Evolutionary conservation across 2,888 invertebrate genomes (phyloP).

Genomic region (Byasa hedistus): DNA sequence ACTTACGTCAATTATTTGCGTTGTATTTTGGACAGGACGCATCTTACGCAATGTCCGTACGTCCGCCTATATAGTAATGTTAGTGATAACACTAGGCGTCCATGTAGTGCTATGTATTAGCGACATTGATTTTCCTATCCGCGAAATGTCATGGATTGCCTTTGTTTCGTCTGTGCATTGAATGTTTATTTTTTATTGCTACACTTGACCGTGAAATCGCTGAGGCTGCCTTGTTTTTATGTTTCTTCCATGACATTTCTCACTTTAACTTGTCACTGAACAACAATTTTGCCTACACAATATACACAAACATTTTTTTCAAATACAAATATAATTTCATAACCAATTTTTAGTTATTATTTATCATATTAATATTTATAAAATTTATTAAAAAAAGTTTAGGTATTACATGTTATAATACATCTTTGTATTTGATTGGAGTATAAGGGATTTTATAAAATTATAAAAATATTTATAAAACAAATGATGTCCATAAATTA

Average conservation of each 20-base stretch:
- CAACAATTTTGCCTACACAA: constrained; percentile 13
- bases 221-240: constrained; percentile 59
- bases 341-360: no score
- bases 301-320: neutral
- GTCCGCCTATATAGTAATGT: constrained; percentile 32
- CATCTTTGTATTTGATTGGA: no score
- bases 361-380: no score
- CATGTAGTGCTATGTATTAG: constrained; percentile 22
- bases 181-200: constrained; percentile 67
- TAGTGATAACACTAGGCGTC: constrained; percentile 32
- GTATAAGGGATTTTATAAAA: no score
- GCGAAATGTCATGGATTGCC: constrained; percentile 56
- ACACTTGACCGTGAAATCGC: constrained; percentile 75
- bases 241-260: constrained; percentile 44
- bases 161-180: constrained; percentile 61
- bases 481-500: neutral
- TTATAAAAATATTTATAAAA: neutral
- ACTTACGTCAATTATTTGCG: constrained; percentile 77
- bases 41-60: constrained; percentile 71
- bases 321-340: neutral
- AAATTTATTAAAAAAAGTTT: no score
- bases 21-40: constrained; percentile 66
- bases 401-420: no score
- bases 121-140: constrained; percentile 69
- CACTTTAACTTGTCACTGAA: constrained; percentile 33